Base-by-base conservation (phyloP, 2,797 vertebrate genomes). In the Geotrypetes seraphini region DNA sequence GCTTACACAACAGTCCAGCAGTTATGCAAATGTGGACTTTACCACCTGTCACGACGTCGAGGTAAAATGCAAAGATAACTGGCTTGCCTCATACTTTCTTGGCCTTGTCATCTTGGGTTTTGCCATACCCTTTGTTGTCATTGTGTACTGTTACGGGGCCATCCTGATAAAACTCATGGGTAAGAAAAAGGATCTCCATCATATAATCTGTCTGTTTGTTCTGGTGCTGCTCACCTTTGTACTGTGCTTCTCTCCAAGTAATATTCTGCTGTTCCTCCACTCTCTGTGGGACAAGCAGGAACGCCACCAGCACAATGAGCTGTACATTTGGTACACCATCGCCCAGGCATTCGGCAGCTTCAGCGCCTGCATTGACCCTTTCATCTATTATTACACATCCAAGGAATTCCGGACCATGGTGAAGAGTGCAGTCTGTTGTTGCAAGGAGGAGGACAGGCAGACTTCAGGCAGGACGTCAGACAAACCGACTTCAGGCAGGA, bases 191-290 rank as follows among this genome's bases (percentile, higher is more conserved):
- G 19, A 8, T n/a, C 16, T 57, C 1, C 1, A 34, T 21, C 54
- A 21, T 2, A 33, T 68, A 22, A 40, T 54, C 0, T 8, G 2
- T 2, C 16, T 72, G 7, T 40, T 67, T 28, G 29, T n/a, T 6
- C n/a, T 66, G 34, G 54, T 66, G 12, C 19, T 74, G 1, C 9
- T 68, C 10, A 48, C 43, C 11, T 70, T 69, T 32, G 10, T 58
- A 18, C 4, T 72, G 14, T 69, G 50, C 40, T 72, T 68, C 34
- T 56, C 45, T 0, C 62, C 69, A 29, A 72, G 66, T 38, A 68
- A 74, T 0, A 45, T 66, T 6, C 17, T 68, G 48, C 54, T 63
- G 7, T 37, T 69, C 16, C 28, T 43, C 31, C 60, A 66, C 33
- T 41, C 48, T 14, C 1, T 39, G 25, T 21, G 11, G 12, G 8